Conservation (phyloP, 2,797 vertebrate genomes). For the Sylvia borin region DNA sequence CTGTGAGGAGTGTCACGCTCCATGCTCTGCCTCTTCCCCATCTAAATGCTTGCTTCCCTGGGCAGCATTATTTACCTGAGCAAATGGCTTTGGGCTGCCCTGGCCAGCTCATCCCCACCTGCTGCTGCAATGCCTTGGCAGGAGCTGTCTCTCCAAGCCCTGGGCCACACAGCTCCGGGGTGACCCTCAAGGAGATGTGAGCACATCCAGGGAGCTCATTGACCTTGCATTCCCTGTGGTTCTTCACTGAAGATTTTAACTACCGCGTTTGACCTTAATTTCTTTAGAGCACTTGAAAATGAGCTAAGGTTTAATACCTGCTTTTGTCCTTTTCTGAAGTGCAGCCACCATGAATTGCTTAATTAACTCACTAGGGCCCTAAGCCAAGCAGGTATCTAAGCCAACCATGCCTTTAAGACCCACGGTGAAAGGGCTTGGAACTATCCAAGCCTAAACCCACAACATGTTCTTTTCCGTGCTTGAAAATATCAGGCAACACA, state of each 20-base stretch:
- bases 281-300: neutral
- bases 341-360: neutral
- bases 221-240: rapidly evolving
- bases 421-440: neutral
- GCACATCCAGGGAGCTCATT: neutral
- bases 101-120: neutral
- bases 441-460: neutral
- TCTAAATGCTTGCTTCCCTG: neutral
- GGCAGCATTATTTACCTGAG: neutral
- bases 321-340: neutral
- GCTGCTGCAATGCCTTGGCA: neutral
- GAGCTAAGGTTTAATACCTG: neutral
- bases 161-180: neutral
- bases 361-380: neutral
- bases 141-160: neutral
- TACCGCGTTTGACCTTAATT: neutral
- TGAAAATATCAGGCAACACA: neutral
- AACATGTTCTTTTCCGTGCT: neutral
- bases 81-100: neutral
- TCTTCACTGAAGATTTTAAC: neutral
- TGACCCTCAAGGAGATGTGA: neutral
- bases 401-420: neutral
- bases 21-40: neutral
- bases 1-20: neutral
- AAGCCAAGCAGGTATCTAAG: neutral